A percentile compares a stretch with the other conserved stretches of the same genome.
Evolutionary conservation across 2,797 vertebrate genomes (phyloP).

Genomic region (Hippocampus kuda): DNA sequence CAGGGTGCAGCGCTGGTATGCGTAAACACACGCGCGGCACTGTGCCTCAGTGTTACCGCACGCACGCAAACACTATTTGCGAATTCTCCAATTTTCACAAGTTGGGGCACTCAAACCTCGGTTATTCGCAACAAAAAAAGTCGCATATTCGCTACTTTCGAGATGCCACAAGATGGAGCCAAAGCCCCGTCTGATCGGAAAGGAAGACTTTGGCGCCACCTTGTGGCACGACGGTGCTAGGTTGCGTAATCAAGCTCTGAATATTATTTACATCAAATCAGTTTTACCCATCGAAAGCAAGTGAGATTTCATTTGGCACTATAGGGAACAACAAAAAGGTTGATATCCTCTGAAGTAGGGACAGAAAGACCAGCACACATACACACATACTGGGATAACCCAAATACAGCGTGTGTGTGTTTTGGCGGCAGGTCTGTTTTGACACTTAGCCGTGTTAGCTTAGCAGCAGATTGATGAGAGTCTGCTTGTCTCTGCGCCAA

Average conservation of each 20-base stretch:
- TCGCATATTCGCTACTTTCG: background rate
- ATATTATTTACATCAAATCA: background rate
- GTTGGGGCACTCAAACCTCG: background rate
- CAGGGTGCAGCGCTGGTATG: constrained; percentile 60
- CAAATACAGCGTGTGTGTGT: background rate
- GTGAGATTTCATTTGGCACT: background rate
- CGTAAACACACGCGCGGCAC: constrained; percentile 25
- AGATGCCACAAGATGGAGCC: background rate
- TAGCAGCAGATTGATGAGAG: too few relatives aligned
- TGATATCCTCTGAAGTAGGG: background rate
- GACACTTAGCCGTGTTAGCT: too few relatives aligned
- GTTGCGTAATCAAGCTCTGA: background rate
- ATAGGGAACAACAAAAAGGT: background rate
- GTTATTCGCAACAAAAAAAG: background rate
- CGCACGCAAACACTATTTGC: background rate
- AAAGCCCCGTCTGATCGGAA: background rate
- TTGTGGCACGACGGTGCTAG: too few relatives aligned
- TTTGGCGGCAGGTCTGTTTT: too few relatives aligned
- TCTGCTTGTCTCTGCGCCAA: too few relatives aligned
- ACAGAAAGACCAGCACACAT: background rate
- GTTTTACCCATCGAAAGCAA: background rate
- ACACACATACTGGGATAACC: background rate
- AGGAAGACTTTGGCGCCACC: background rate
- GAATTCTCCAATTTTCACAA: background rate
- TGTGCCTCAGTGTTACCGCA: constrained; percentile 18